These are phyloP conservation scores for Ophion ellenae DNA, from an alignment of 2,888 invertebrate genomes.

Conservation along the genomic window DNA sequence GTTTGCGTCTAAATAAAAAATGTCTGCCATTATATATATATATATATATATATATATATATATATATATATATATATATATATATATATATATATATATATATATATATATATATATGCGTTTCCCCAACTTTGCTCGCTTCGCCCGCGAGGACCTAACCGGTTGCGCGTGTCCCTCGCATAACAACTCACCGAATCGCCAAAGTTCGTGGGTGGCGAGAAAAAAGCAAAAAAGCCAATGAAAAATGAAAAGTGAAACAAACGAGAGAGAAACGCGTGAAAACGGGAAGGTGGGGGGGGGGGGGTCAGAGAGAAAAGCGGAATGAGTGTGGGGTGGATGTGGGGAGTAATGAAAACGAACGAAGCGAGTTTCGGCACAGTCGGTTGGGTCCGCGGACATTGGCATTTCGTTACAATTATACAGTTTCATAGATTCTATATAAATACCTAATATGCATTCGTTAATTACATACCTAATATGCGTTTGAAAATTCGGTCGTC, in stretches of 20 bases:
- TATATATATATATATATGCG: conserved; percentile 54
- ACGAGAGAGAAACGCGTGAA: neutral
- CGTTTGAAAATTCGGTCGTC: conserved; percentile 79
- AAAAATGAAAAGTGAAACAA: neutral
- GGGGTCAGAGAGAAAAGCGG: neutral
- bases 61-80: no score
- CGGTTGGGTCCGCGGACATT: conserved; percentile 80
- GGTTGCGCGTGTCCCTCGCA: conserved; percentile 70
- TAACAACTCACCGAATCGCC: neutral
- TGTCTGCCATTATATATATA: no score
- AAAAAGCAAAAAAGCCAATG: neutral
- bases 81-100: no score
- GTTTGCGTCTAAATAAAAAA: no score
- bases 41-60: no score
- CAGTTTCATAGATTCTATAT: conserved; percentile 83
- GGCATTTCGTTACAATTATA: conserved; percentile 83
- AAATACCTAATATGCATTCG: conserved; percentile 83
- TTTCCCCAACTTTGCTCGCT: conserved; percentile 70
- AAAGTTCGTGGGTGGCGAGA: conserved; percentile 1
- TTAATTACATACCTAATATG: conserved; percentile 83
- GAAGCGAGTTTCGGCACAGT: conserved; percentile 70
- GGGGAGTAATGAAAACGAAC: conserved; percentile 23
- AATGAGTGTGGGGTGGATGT: neutral
- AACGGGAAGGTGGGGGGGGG: neutral
- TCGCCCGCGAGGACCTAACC: conserved; percentile 78